phyloP scores from a whole-genome alignment of 1,140 invertebrate species.

The Chionoecetes opilio region DNA sequence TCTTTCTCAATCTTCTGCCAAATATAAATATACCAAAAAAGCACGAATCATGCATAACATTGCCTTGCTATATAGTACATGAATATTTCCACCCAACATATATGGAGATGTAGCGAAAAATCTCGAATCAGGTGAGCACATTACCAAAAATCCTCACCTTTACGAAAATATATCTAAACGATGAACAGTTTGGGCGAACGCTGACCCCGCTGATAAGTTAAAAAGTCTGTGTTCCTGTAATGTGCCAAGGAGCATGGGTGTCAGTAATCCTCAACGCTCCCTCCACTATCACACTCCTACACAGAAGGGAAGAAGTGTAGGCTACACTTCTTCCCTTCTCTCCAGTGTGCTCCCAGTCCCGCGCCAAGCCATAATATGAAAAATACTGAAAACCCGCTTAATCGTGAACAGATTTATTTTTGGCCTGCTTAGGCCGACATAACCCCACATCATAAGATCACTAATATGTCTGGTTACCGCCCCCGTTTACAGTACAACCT shows the following conservation, averaged over 20 bases:
- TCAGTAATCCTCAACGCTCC: not conserved
- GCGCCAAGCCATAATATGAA: not conserved
- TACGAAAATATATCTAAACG: not conserved
- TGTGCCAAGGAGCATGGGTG: not conserved
- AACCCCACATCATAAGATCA: not conserved
- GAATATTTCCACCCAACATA: no score
- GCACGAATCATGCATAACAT: no score
- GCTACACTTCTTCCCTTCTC: not conserved
- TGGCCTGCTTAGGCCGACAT: not conserved
- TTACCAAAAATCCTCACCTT: not conserved
- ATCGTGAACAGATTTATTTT: not conserved
- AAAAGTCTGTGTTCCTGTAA: not conserved
- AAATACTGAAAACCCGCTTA: not conserved
- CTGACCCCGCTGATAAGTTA: not conserved
- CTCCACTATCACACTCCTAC: not conserved
- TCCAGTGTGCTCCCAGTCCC: not conserved
- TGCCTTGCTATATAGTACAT: no score
- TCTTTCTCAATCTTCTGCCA: slow-evolving; percentile 18
- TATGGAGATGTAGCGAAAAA: no score
- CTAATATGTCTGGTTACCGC: not conserved
- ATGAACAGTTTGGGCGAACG: not conserved
- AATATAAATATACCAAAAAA: no score
- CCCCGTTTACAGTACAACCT: not conserved
- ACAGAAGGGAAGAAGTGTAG: no score
- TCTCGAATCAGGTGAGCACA: not conserved